Evolutionary conservation across 2,113 vertebrate genomes (phyloP).

Genomic region (Tautogolabrus adspersus): DNA sequence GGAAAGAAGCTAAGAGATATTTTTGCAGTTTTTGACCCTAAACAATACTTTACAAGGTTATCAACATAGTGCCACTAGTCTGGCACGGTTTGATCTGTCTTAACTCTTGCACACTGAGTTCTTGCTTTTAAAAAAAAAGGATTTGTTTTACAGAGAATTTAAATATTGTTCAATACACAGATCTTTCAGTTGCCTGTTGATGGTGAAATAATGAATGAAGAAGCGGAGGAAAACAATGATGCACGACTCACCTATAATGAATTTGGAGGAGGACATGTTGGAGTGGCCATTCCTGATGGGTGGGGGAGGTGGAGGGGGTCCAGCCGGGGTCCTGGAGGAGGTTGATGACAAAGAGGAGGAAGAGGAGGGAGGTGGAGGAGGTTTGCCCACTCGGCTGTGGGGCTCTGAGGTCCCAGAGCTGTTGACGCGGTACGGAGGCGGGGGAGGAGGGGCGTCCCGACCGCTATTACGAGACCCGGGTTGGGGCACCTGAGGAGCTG

Average conservation of each 20-base stretch:
- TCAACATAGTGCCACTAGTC: too few relatives aligned
- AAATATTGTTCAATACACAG: too few relatives aligned
- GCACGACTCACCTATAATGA: constrained; percentile 88
- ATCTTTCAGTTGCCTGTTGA: too few relatives aligned
- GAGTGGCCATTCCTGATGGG: constrained; percentile 93
- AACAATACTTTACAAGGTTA: too few relatives aligned
- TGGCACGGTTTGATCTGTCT: too few relatives aligned
- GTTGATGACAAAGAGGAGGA: constrained; percentile 76
- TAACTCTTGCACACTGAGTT: too few relatives aligned
- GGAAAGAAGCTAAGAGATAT: too few relatives aligned
- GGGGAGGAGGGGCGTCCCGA: constrained; percentile 90
- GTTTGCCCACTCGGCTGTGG: constrained; percentile 84
- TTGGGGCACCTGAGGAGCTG: constrained; percentile 84
- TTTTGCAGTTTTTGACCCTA: too few relatives aligned
- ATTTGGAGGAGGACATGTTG: constrained; percentile 82
- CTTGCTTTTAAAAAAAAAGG: too few relatives aligned
- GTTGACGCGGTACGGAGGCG: constrained; percentile 89
- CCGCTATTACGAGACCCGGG: constrained; percentile 86
- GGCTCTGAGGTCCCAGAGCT: constrained; percentile 78
- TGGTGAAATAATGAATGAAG: too few relatives aligned
- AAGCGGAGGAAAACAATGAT: too few relatives aligned
- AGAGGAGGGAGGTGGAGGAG: constrained; percentile 84
- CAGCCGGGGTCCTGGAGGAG: constrained; percentile 86
- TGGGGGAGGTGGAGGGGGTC: constrained; percentile 90
- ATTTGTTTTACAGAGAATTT: too few relatives aligned